Evolutionary conservation across 2,113 vertebrate species (phyloP).

Genomic region (Antennarius striatus): DNA sequence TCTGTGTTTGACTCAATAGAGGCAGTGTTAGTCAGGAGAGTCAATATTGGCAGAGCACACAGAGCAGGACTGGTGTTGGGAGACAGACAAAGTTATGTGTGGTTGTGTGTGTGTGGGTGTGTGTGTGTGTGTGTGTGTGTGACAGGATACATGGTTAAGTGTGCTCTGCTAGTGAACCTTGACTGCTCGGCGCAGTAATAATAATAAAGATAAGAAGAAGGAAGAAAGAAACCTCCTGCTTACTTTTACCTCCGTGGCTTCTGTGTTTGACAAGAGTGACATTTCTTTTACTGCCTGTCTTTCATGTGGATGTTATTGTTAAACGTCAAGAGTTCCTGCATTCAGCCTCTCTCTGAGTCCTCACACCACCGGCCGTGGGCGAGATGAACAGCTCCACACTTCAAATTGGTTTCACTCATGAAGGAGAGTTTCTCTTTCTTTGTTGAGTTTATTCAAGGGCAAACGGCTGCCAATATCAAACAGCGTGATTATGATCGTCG

Average conservation of each 20-base stretch:
- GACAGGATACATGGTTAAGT: conserved; percentile 61
- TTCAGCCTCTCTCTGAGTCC: conserved; percentile 20
- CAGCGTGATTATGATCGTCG: conserved; percentile 47
- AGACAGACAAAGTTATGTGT: conserved; percentile 76
- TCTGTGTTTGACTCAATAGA: conserved; percentile 87
- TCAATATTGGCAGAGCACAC: conserved; percentile 97
- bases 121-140: conserved; percentile 64
- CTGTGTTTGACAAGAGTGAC: conserved; percentile 57
- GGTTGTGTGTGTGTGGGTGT: conserved; percentile 57
- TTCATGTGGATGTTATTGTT: conserved; percentile 56
- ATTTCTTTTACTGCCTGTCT: conserved; percentile 58
- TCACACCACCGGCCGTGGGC: conserved; percentile 24
- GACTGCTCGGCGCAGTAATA: conserved; percentile 63
- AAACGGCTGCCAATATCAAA: conserved; percentile 54
- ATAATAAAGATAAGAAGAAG: conserved; percentile 70
- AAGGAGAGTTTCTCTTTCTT: conserved; percentile 25
- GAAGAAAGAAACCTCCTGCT: conserved; percentile 57
- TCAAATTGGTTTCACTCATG: conserved; percentile 33
- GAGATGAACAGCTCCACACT: conserved; percentile 46
- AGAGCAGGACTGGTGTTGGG: conserved; percentile 81
- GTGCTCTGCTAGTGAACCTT: conserved; percentile 73
- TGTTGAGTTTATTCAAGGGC: conserved; percentile 52
- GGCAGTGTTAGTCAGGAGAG: conserved; percentile 87
- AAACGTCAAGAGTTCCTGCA: conserved; percentile 30
- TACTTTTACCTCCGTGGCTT: conserved; percentile 56